Percentiles rank a stretch among this genome's conserved stretches.
These are phyloP conservation scores for Neopelma chrysocephalum DNA, from an alignment of 2,797 vertebrate genomes.

Conservation along the genomic window DNA sequence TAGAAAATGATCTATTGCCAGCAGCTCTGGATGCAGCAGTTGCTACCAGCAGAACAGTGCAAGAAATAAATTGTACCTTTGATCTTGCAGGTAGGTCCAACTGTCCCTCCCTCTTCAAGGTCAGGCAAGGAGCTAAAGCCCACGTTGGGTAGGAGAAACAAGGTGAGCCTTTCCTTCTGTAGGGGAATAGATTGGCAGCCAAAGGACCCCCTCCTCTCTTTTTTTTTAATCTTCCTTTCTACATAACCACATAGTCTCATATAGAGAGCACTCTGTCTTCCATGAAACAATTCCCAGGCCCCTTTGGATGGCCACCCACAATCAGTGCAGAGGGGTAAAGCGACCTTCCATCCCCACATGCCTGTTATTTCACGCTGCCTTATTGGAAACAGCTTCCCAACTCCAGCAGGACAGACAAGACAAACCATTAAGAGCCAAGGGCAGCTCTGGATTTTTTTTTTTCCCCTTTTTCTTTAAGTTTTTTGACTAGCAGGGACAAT, in stretches of 20 bases:
- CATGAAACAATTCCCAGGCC: constrained; percentile 37
- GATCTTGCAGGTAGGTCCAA: not conserved
- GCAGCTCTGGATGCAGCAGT: not conserved
- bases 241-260: not conserved
- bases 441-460: not conserved
- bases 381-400: constrained; percentile 58
- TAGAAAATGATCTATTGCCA: not conserved
- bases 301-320: constrained; percentile 47
- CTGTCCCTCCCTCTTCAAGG: not conserved
- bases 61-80: constrained; percentile 21
- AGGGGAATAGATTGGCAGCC: not conserved
- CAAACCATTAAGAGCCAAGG: not conserved
- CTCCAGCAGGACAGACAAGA: constrained; percentile 28
- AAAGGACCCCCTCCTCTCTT: not conserved
- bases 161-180: not conserved
- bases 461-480: rapidly evolving
- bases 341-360: constrained; percentile 44
- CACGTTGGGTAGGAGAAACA: not conserved
- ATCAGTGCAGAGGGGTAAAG: constrained; percentile 28
- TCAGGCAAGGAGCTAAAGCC: not conserved
- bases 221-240: not conserved
- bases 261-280: not conserved
- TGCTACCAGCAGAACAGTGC: not conserved
- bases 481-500: not conserved
- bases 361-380: constrained; percentile 46